Evolutionary conservation across 2,113 vertebrate genomes (phyloP).

Genomic region (Collichthys lucidus): DNA sequence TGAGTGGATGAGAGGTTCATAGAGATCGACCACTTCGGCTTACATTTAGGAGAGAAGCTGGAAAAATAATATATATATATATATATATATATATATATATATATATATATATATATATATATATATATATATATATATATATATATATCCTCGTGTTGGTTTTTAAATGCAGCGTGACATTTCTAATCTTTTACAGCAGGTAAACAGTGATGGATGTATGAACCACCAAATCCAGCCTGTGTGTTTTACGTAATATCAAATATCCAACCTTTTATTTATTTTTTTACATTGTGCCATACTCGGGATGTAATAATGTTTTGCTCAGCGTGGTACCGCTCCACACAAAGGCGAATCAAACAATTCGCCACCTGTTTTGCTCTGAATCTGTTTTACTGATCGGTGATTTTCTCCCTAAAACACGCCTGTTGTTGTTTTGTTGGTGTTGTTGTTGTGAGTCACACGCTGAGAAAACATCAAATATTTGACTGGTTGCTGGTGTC

Average conservation of each 20-base stretch:
- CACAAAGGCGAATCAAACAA: conserved; percentile 16
- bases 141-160: not conserved
- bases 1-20: not conserved
- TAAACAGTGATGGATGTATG: not conserved
- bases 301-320: not conserved
- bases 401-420: not conserved
- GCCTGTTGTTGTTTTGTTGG: not conserved
- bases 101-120: too few relatives aligned
- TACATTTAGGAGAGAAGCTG: not conserved
- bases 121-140: too few relatives aligned
- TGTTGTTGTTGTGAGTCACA: not conserved
- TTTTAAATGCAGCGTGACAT: not conserved
- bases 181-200: too few relatives aligned
- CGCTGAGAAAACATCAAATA: not conserved
- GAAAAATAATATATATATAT: not conserved
- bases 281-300: not conserved
- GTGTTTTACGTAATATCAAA: not conserved
- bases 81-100: too few relatives aligned
- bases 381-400: not conserved
- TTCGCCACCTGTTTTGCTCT: conserved; percentile 16
- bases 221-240: not conserved
- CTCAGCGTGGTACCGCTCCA: not conserved
- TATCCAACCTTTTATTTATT: not conserved
- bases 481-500: not conserved
- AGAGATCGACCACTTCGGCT: not conserved